phyloP scores from a whole-genome alignment of 1,140 invertebrate species.

The Eciton burchellii region DNA sequence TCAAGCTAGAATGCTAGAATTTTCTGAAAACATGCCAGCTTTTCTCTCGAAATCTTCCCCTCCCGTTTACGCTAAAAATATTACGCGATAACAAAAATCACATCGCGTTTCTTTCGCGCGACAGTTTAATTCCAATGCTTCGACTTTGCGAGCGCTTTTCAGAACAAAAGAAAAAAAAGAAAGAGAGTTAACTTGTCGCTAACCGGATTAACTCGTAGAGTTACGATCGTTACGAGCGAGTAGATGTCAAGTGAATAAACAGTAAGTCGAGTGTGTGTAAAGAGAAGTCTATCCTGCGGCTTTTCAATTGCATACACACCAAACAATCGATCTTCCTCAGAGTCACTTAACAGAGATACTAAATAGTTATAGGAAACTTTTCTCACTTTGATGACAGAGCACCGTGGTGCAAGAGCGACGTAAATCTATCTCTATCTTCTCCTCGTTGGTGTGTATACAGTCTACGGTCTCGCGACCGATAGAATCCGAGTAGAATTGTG shows the following conservation, averaged over 20 bases:
- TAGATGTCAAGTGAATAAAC: constrained; percentile 9
- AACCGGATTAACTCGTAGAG: neutral
- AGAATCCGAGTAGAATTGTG: constrained; percentile 12
- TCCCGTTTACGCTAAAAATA: neutral
- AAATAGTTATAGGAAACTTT: neutral
- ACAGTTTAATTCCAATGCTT: constrained; percentile 12
- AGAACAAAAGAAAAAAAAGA: too few relatives aligned
- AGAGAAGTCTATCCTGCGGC: neutral
- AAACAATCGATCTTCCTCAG: neutral
- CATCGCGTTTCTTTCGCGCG: constrained; percentile 19
- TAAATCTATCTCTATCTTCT: neutral
- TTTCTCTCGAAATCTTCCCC: neutral
- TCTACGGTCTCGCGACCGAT: constrained; percentile 14
- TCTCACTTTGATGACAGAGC: neutral
- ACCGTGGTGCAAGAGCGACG: neutral
- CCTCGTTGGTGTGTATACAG: constrained; percentile 30
- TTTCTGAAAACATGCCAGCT: neutral
- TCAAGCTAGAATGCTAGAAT: too few relatives aligned
- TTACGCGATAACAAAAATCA: constrained; percentile 7
- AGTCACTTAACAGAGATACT: neutral
- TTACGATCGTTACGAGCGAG: constrained; percentile 19
- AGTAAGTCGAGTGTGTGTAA: neutral
- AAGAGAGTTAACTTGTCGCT: neutral
- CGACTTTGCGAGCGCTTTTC: constrained; percentile 14
- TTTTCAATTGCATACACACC: constrained; percentile 27